Percentiles rank a stretch among this genome's conserved stretches.
phyloP scores from a whole-genome alignment of 2,113 vertebrate species.

The Ardeotis arabs region DNA sequence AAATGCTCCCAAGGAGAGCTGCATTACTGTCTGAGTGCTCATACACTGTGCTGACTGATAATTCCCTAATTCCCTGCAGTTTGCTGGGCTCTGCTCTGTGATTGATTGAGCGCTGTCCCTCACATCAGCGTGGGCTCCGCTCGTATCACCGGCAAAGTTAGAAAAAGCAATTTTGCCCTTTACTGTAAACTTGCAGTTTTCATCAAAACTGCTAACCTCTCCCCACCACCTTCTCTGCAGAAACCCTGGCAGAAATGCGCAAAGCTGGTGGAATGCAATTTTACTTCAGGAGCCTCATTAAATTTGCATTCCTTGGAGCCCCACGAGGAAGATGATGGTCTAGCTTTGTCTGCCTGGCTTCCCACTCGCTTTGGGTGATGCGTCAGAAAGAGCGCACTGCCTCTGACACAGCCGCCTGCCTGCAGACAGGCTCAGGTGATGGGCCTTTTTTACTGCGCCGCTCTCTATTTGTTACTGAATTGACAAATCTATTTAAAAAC shows the following conservation, averaged over 20 bases:
- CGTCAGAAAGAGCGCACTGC: not conserved
- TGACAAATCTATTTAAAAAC: not conserved
- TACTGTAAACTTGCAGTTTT: not conserved
- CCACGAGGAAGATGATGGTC: not conserved
- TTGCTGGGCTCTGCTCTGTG: not conserved
- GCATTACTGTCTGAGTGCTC: not conserved
- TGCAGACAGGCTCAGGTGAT: not conserved
- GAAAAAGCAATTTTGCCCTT: not conserved
- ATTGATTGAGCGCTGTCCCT: not conserved
- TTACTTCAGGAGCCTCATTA: conserved; percentile 19
- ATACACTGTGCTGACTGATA: rapidly evolving
- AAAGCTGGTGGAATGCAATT: not conserved
- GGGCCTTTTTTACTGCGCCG: not conserved
- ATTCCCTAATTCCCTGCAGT: not conserved
- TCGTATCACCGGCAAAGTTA: not conserved
- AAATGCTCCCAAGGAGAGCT: not conserved
- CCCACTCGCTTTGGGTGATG: not conserved
- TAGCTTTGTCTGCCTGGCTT: conserved; percentile 16
- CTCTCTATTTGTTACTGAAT: not conserved
- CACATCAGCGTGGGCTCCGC: not conserved
- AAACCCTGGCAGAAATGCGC: not conserved
- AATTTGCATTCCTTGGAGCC: conserved; percentile 28
- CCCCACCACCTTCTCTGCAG: not conserved
- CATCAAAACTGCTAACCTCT: not conserved
- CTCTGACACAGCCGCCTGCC: not conserved